Evolutionary conservation across 2,113 vertebrate genomes (phyloP), one percentile per base, ranked within the genome.

Genomic region (Anhinga rufa): DNA sequence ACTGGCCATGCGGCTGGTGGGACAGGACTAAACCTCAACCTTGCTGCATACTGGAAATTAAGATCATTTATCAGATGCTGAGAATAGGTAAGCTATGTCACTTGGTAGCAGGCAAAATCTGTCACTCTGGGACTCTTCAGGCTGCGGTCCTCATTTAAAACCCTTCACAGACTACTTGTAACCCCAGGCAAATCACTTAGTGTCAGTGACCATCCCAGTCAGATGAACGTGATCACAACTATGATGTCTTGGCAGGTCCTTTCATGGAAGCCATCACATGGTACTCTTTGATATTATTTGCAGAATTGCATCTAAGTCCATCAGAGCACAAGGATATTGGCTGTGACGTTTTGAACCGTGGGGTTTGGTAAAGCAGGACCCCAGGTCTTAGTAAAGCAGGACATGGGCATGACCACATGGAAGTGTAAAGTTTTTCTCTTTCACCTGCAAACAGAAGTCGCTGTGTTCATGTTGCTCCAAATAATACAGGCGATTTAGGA

Each of bases 1-100:
- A 1, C 26, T 32, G 31, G 26, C 46, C 2, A 1, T 4, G 2
- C 0, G 3, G 26, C n/a, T 0, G 0, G 24, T 51, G 77, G 55
- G 36, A n/a, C 2, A 4, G 61, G 21, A 57, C 51, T 52, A 31
- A 60, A 25, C 36, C 31, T 34, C 2, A 4, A 9, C 29, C 29
- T 82, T 66, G 28, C 22, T 66, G 34, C 16, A 3, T 34, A 34
- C 51, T 90, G 60, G 61, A 90, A 89, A 36, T 21, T 29, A 68
- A 71, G 40, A 17, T 80, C 18, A 34, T 86, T 79, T 74, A n/a
- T 58, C 42, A 74, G 49, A 74, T 44, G 28, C 55, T 1, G 7
- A 54, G 65, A 13, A 22, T 55, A 36, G 28, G 36, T 22, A 57
- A 51, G 26, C 32, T 48, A 3, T 22, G 34, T 28, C 61, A 58